Base-by-base conservation (phyloP, 2,797 vertebrate genomes). In the Siniperca obscura region DNA sequence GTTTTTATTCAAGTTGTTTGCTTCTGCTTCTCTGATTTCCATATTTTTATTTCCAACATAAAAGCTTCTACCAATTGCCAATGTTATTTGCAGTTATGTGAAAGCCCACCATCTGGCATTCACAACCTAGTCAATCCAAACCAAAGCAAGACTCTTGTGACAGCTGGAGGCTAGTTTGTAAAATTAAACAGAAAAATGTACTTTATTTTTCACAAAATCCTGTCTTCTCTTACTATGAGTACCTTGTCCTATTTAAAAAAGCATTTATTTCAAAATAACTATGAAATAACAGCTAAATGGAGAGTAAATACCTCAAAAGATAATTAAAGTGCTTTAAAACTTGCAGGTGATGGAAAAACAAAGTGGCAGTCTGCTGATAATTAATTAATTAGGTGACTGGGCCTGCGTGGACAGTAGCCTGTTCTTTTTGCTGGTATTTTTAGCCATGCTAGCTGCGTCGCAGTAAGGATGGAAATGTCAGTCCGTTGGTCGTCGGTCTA, bases 71-170 rank as follows among this genome's bases (percentile, higher is more conserved):
- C 81, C 71, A 79, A 78, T 84, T 78, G 70, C 86, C 87, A 84
- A 56, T 30, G 48, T 84, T 89, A 90, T 87, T 89, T 89, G 85
- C 86, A 85, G 73, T 83, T 90, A 84, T 89, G 81, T 83, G 78
- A 88, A 85, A 88, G 81, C 86, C 83, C 73, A 88, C 86, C 92
- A 93, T 89, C 89, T 93, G 90, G 89, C 82, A 89, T 76, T 87
- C 77, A 84, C 74, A 86, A 83, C 77, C 72, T 67, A 84, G 83
- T 86, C 80, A 81, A 76, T 86, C 84, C 86, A 82, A 88, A 89
- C 69, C 87, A 85, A 88, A 90, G 86, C 81, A 85, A 89, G 79
- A 76, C 84, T 86, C 70, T 19, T 84, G 64, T 83, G 87, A 88
- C 84, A 90, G 89, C 88, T 82, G 86, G 78, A 81, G 87, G 86